Percentiles rank a stretch among this genome's conserved stretches.
Conservation (phyloP, 2,113 vertebrate genomes). For the Noturus placidus region DNA sequence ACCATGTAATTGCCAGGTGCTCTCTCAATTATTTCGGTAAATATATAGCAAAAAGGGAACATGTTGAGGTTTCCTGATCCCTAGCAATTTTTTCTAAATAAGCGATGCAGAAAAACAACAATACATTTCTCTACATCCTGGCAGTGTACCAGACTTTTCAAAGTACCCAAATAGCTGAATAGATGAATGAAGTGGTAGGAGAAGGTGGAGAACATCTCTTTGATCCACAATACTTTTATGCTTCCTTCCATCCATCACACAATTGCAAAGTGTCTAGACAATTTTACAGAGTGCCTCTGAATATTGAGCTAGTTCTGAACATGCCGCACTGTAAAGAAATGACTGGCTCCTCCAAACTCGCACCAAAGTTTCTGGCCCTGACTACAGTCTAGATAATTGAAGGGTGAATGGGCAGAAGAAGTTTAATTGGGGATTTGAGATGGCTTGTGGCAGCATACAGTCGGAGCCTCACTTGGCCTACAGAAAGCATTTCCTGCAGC, state of each 20-base stretch:
- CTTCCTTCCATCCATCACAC: slow-evolving; percentile 44
- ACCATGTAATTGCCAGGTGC: background rate
- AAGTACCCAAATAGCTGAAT: slow-evolving; percentile 38
- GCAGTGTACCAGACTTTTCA: slow-evolving; percentile 44
- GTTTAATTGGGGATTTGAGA: background rate
- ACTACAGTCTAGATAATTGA: background rate
- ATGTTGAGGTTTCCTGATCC: background rate
- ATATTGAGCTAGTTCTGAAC: slow-evolving; percentile 26
- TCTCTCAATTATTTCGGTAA: background rate
- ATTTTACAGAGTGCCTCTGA: slow-evolving; percentile 41
- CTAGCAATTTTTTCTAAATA: slow-evolving; percentile 29
- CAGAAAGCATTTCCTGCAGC: slow-evolving; percentile 4
- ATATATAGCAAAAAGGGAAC: background rate
- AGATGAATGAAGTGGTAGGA: slow-evolving; percentile 3
- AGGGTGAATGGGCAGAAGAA: background rate
- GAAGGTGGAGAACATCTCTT: slow-evolving; percentile 12
- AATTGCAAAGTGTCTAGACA: slow-evolving; percentile 42
- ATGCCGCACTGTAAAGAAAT: background rate
- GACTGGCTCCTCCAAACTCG: slow-evolving; percentile 6
- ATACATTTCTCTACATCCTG: slow-evolving; percentile 26
- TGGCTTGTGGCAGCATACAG: background rate
- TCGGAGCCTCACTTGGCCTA: slow-evolving; percentile 1
- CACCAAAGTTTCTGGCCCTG: slow-evolving; percentile 5
- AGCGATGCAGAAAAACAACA: slow-evolving; percentile 44
- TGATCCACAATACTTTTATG: slow-evolving; percentile 46